Evolutionary conservation across 2,113 vertebrate species (phyloP), one percentile per base, ranked within the genome.

Genomic region (Strix uralensis): DNA sequence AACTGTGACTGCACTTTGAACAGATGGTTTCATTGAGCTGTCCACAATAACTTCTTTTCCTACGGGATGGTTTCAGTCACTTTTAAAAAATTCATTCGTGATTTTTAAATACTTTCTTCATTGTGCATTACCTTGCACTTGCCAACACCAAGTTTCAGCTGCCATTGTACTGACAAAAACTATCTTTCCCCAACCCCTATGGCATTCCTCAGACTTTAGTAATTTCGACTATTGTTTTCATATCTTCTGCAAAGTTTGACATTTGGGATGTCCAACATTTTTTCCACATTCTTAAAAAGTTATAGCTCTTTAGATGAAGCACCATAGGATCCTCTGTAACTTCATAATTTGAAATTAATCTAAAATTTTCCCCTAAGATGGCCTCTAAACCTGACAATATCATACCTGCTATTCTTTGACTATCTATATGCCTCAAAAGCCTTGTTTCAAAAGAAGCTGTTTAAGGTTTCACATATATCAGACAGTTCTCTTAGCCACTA

Each of bases 21-120:
- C 40, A 69, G 42, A 85, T 51, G 15, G 30, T 94, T 96, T 95
- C 84, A 97, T 97, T 97, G 97, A 97, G 97, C 97, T 95, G 96
- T 97, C 97, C 97, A 97, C 96, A 97, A 97, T 82, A 97, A 95
- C 91, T 81, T 92, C 9, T 82, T 94, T 80, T 89, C 38, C 73
- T 92, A 90, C 32, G 47, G 40, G 3, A 6, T 70, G 11, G 40
- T 84, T 96, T 79, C 38, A 69, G 49, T 85, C 65, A 89, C 42
- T 92, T 94, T 62, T 3, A 23, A 93, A 87, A 81, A 51, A 75
- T 2, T 58, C 6, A 78, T 66, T 86, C n/a, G 52, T 12, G 4
- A 34, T 52, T 82, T 87, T 87, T 30, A 83, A 65, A 59, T 90
- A 55, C 6, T 75, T 84, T 70, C 57, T 94, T 92, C 38, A 61